Conservation (phyloP, 2,113 vertebrate genomes). For the Pygoscelis adeliae region DNA sequence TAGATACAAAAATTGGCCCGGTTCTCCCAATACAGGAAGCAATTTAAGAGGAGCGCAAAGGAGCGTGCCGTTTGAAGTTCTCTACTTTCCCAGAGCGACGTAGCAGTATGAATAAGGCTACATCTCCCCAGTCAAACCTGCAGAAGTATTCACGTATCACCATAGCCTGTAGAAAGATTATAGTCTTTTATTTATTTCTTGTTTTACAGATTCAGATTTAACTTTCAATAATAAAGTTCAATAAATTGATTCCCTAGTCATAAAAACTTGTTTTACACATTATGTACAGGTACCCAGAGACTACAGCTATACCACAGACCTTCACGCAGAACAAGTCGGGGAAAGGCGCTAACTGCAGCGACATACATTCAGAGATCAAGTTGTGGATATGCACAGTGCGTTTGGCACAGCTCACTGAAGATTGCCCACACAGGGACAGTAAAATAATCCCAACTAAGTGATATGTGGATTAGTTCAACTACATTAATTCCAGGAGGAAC, state of each 20-base stretch:
- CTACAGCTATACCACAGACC: slow-evolving; percentile 49
- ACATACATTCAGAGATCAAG: slow-evolving; percentile 71
- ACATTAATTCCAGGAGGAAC: slow-evolving; percentile 20
- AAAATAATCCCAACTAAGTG: slow-evolving; percentile 15
- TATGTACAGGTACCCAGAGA: slow-evolving; percentile 78
- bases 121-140: background rate
- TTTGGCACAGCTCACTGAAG: slow-evolving; percentile 75
- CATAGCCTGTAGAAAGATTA: slow-evolving; percentile 75
- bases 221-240: slow-evolving; percentile 79
- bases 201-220: slow-evolving; percentile 70
- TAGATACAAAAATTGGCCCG: background rate
- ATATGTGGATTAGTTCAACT: background rate
- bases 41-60: background rate
- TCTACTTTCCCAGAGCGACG: background rate
- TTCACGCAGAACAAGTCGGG: slow-evolving; percentile 15
- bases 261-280: slow-evolving; percentile 80
- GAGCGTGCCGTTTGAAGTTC: background rate
- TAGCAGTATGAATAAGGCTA: fast-evolving
- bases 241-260: slow-evolving; percentile 73
- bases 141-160: slow-evolving; percentile 52
- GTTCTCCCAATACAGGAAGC: background rate
- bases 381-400: slow-evolving; percentile 62
- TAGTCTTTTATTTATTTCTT: slow-evolving; percentile 75
- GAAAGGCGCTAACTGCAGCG: slow-evolving; percentile 7
- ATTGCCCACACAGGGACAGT: slow-evolving; percentile 28